Base-by-base conservation (phyloP, 2,888 invertebrate genomes). In the Listrodromus nycthemerus region DNA sequence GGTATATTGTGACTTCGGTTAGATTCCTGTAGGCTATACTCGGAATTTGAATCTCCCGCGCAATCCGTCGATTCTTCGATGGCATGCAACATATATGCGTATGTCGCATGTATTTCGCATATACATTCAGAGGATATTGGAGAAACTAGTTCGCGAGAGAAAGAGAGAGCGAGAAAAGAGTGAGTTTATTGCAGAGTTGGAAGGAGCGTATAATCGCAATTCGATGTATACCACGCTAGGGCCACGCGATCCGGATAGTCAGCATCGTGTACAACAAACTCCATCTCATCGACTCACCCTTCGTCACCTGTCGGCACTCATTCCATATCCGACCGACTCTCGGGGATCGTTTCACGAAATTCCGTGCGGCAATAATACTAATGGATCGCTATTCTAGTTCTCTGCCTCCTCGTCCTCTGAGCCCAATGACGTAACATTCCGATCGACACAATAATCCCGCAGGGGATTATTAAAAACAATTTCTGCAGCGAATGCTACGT, bases 1-100 rank as follows among this genome's bases (percentile, higher is more conserved):
- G 63, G n/a, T 30, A 16, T 37, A 71, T 69, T 74, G 78, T 73
- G 63, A 74, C 63, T 30, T 37, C n/a, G 58, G 67, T 48, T 70
- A 37, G 70, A 77, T 80, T 21, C 75, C 58, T 80, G 69, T 73
- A 78, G 80, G 78, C 86, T 81, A 87, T 87, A 88, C 87, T 85
- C 85, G 79, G 86, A 88, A 89, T 91, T 89, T 87, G 84, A 89
- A 88, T 80, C 73, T 82, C 41, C 70, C 33, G n/a, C 37, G 13
- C 55, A 2, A 74, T 48, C 45, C 41, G 21, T 27, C 3, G 0
- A 41, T 16, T 52, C 30, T 41, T n/a, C 69, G 19, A 21, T 61
- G 30, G 45, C 33, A 58, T 58, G 58, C 5, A 58, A 10, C 58
- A 19, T 33, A 33, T 19, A 70, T 33, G 7, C 4, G 30, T 13